A percentile compares a stretch with the other conserved stretches of the same genome.
Conservation (phyloP, 1,140 invertebrate species). For the Nasonia vitripennis region DNA sequence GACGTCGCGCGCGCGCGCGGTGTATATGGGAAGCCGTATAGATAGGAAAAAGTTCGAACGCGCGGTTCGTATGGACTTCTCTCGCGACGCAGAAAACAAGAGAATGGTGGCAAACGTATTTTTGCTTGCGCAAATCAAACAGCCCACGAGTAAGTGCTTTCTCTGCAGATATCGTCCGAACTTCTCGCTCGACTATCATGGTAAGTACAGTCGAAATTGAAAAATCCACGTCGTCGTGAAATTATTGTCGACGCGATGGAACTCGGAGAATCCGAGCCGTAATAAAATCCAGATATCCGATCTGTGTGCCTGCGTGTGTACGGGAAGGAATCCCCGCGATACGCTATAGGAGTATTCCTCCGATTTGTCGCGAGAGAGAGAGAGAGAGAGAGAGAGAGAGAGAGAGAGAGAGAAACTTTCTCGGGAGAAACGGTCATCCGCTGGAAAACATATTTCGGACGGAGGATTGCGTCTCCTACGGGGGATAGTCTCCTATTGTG, state of each 20-base stretch:
- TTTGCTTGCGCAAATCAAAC: no score
- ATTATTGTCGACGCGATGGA: not conserved
- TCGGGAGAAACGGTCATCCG: not conserved
- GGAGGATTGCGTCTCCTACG: no score
- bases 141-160: no score
- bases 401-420: not conserved
- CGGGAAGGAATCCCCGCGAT: not conserved
- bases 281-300: slow-evolving; percentile 12
- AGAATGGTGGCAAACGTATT: no score
- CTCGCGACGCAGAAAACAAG: no score
- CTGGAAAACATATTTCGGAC: no score
- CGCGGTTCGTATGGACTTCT: no score
- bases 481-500: no score
- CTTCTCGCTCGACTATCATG: not conserved
- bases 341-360: not conserved
- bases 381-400: not conserved
- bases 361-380: not conserved
- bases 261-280: not conserved
- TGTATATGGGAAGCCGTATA: no score
- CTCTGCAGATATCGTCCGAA: not conserved
- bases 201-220: not conserved
- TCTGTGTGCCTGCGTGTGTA: not conserved
- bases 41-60: no score
- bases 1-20: no score
- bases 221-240: not conserved